Evolutionary conservation across 2,113 vertebrate species (phyloP), one percentile per base, ranked within the genome.

Genomic region (Catharus bicknelli): DNA sequence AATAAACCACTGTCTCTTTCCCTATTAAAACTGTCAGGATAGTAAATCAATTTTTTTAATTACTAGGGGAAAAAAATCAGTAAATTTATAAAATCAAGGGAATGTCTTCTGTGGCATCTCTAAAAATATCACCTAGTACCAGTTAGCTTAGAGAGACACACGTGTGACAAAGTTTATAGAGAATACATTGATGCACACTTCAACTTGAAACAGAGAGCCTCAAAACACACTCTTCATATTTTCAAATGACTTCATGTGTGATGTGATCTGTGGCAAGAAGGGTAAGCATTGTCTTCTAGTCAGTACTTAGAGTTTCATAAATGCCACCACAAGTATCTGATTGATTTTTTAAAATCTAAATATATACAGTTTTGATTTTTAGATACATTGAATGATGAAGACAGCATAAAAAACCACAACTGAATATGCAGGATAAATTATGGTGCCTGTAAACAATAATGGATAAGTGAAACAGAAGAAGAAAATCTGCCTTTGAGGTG

Each of bases 41-140:
- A 96, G 80, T 97, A 95, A 97, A 98, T 97, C 81, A 95, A 76
- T 18, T 27, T 26, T 90, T 96, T 94, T 96, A 97, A 96, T 55
- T 63, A 30, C 64, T 30, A 12, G 62, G 32, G 15, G 55, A 77
- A 94, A 85, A 94, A 85, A 90, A 25, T 16, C 75, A 93, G 36
- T 95, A 90, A 72, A 17, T 95, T 89, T 92, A 83, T 82, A 38
- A 94, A 96, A 80, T 36, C 70, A 85, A 93, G 38, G 66, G 50
- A 91, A 75, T 88, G 11, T 86, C 47, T 95, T 75, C 69, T 74
- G 73, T 76, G 51, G 20, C 67, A 75, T 94, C 61, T 86, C 90
- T 86, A 82, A 89, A 94, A 88, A 66, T 81, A 84, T 95, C 87
- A 88, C 83, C 85, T 93, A 87, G 83, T 95, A 88, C 55, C 76